Percentiles rank a stretch among this genome's conserved stretches.
phyloP scores from a whole-genome alignment of 2,888 invertebrate species.

The Drosophila pegasa region DNA sequence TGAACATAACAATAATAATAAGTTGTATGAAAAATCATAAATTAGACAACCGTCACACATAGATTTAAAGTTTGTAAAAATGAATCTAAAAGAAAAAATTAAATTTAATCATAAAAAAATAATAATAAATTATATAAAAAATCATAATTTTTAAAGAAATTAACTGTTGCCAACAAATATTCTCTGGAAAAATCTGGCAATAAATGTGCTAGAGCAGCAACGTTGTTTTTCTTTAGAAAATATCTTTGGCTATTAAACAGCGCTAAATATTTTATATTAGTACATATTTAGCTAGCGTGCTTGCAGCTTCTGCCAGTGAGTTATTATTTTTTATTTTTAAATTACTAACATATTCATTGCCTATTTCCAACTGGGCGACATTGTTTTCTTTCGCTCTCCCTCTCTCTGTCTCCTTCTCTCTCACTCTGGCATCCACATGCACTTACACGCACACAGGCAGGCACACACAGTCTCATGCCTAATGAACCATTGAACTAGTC shows the following conservation, averaged over 20 bases:
- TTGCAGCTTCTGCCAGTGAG: not conserved
- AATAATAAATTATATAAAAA: no score
- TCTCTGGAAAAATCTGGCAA: no score
- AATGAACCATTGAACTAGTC: conserved; percentile 37
- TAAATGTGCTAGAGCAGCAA: not conserved
- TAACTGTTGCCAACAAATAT: no score
- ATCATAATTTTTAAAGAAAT: no score
- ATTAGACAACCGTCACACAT: no score
- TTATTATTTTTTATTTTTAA: no score
- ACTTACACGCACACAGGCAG: conserved; percentile 9
- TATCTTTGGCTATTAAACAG: not conserved
- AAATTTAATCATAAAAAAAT: no score
- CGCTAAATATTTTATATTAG: not conserved
- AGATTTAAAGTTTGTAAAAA: no score
- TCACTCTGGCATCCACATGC: conserved; percentile 15
- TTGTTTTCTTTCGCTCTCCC: not conserved
- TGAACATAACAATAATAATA: conserved; percentile 23
- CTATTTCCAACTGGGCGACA: no score
- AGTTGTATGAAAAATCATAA: conserved; percentile 1
- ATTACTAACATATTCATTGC: no score
- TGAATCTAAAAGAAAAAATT: no score
- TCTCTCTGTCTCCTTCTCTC: not conserved
- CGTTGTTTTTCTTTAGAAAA: not conserved
- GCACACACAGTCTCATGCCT: conserved; percentile 9
- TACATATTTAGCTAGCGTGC: not conserved